Percentiles rank a stretch among this genome's conserved stretches.
phyloP scores from a whole-genome alignment of 2,888 invertebrate species.

The Linnaemya tessellans region DNA sequence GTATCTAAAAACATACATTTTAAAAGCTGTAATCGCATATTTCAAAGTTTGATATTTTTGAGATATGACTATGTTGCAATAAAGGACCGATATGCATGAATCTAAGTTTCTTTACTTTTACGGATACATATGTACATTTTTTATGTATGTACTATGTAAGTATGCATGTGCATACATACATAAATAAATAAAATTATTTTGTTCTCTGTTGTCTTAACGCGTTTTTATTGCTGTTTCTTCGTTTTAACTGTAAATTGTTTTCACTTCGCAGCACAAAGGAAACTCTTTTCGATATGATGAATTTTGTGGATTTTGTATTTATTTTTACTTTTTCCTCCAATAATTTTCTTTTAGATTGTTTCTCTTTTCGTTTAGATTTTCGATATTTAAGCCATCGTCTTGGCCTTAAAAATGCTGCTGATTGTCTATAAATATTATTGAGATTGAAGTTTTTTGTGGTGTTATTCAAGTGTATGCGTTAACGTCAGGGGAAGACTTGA shows the following conservation, averaged over 20 bases:
- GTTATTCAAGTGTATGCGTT: background rate
- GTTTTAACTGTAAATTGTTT: constrained; percentile 72
- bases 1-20: no score
- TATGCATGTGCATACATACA: background rate
- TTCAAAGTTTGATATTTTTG: no score
- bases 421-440: background rate
- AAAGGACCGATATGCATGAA: no score
- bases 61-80: no score
- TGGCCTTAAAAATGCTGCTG: background rate
- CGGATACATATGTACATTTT: background rate
- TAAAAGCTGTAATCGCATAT: no score
- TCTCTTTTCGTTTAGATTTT: constrained; percentile 15
- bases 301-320: constrained; percentile 20
- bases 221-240: constrained; percentile 53
- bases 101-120: no score
- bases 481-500: background rate
- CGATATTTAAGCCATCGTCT: background rate
- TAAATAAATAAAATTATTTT: constrained; percentile 7
- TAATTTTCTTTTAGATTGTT: constrained; percentile 37
- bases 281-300: constrained; percentile 33
- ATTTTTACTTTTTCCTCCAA: constrained; percentile 7
- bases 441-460: background rate
- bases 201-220: constrained; percentile 52
- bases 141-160: background rate
- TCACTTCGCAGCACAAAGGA: constrained; percentile 68